These are phyloP conservation scores for Paguma larvata DNA, from an alignment of 2,797 vertebrate genomes.

Conservation along the genomic window DNA sequence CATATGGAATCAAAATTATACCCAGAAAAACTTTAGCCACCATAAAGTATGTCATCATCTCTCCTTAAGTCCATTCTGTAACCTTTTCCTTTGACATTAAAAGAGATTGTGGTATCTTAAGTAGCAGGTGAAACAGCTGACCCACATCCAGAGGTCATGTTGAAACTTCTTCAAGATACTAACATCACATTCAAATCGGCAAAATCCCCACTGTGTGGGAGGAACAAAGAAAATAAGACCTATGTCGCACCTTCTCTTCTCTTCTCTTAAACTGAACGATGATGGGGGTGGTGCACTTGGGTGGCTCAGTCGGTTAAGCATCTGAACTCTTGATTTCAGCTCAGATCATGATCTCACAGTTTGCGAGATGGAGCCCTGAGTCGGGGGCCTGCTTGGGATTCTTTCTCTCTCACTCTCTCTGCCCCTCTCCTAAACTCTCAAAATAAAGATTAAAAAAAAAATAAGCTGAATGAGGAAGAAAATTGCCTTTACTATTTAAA, in stretches of 20 bases:
- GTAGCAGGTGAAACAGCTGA: neutral
- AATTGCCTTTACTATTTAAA: constrained; percentile 48
- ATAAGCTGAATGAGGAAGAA: neutral
- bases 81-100: neutral
- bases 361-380: too few species aligned
- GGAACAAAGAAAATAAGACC: neutral
- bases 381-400: too few species aligned
- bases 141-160: neutral
- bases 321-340: too few species aligned
- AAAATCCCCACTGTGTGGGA: neutral
- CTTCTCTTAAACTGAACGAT: neutral
- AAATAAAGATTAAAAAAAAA: too few species aligned
- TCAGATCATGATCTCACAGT: too few species aligned
- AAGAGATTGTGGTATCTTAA: neutral
- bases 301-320: too few species aligned
- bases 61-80: neutral
- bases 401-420: too few species aligned
- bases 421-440: too few species aligned
- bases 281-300: neutral
- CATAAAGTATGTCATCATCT: neutral
- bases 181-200: neutral
- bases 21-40: neutral
- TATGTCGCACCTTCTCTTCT: neutral
- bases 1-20: neutral
- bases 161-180: neutral